A percentile compares a stretch with the other conserved stretches of the same genome.
Conservation (phyloP, 2,888 invertebrate genomes). For the Meteorus colon region DNA sequence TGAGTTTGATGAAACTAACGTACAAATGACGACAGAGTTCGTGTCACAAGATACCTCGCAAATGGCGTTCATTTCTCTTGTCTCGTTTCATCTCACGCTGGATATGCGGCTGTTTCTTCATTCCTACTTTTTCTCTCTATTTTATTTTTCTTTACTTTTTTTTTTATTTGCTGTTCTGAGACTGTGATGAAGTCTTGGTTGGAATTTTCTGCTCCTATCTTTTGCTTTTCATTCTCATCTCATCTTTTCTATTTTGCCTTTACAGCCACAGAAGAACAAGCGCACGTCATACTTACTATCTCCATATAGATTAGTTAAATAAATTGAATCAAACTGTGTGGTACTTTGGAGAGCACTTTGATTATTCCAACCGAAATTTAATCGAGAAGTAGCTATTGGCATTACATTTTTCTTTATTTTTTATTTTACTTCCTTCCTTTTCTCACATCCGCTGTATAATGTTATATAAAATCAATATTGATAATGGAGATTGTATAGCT, state of each 20-base stretch:
- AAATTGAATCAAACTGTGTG: constrained; percentile 26
- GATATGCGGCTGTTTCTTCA: background rate
- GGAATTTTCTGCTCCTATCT: constrained; percentile 26
- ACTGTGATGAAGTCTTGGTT: constrained; percentile 34
- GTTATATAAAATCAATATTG: constrained; percentile 33
- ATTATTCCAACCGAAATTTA: constrained; percentile 23
- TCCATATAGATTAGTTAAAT: constrained; percentile 31
- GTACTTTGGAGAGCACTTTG: constrained; percentile 14
- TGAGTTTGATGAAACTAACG: constrained; percentile 27
- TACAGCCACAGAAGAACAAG: constrained; percentile 32
- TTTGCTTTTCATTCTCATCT: background rate
- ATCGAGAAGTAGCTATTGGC: constrained; percentile 15
- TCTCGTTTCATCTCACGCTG: constrained; percentile 21
- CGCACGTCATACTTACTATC: constrained; percentile 17
- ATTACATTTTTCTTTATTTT: background rate
- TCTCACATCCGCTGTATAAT: background rate
- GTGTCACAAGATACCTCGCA: constrained; percentile 24
- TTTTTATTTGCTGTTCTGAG: constrained; percentile 25
- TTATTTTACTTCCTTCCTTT: background rate
- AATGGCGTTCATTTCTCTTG: constrained; percentile 16
- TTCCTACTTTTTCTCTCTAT: constrained; percentile 12
- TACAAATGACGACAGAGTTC: constrained; percentile 33
- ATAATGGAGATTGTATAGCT: constrained; percentile 14
- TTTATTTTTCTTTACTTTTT: constrained; percentile 17
- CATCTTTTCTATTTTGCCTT: constrained; percentile 26